These are phyloP conservation scores for Benitochromis conjunctus DNA, from an alignment of 2,113 vertebrate species.

Conservation along the genomic window DNA sequence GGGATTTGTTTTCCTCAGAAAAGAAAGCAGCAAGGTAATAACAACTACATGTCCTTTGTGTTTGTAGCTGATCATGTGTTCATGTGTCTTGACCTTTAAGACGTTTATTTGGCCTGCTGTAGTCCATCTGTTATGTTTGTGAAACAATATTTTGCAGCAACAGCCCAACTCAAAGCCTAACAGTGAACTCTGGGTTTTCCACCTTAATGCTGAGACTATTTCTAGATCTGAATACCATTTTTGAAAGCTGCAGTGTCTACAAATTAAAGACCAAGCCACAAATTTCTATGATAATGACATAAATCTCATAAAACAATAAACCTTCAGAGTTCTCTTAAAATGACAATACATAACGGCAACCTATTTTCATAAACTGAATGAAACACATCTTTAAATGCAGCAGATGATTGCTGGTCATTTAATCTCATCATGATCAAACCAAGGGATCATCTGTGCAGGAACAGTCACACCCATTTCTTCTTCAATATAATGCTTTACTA, in stretches of 20 bases:
- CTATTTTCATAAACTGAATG: not conserved
- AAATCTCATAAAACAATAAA: not conserved
- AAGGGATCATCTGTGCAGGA: not conserved
- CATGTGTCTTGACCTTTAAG: rapidly evolving
- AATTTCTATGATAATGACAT: not conserved
- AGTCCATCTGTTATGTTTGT: not conserved
- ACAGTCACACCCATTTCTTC: not conserved
- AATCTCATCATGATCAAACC: not conserved
- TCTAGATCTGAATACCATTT: not conserved
- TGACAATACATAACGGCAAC: not conserved
- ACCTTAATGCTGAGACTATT: not conserved
- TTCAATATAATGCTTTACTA: not conserved
- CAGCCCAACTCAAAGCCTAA: not conserved
- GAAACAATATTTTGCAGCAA: not conserved
- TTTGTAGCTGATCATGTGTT: not conserved
- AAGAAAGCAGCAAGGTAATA: not conserved
- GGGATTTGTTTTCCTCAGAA: not conserved
- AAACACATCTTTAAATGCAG: not conserved
- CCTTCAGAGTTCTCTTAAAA: not conserved
- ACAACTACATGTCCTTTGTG: not conserved
- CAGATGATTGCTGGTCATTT: not conserved
- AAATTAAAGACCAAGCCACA: not conserved
- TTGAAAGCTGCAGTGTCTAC: not conserved
- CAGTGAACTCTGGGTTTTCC: not conserved
- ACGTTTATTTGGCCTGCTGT: not conserved